Evolutionary conservation across 2,888 invertebrate genomes (phyloP).

Genomic region (Brachycybe producta): DNA sequence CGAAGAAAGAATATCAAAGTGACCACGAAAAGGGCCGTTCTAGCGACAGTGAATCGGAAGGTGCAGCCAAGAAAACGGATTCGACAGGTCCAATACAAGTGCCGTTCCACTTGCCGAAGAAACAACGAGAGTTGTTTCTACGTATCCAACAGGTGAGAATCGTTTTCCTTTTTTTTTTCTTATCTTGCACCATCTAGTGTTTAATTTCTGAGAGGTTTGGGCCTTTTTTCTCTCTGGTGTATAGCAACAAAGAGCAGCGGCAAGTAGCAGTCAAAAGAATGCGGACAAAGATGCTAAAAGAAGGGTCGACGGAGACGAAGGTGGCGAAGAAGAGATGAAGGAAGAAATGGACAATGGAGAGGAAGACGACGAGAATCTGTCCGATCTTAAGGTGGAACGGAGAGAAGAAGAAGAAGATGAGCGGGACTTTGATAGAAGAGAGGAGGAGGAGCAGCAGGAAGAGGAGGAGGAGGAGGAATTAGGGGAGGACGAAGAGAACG

Average conservation of each 20-base stretch:
- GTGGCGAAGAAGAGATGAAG: conserved; percentile 14
- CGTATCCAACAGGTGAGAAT: conserved; percentile 45
- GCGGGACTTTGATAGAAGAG: too few species aligned
- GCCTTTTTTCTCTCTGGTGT: background rate
- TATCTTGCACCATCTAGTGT: conserved; percentile 1
- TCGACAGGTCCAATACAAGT: conserved; percentile 24
- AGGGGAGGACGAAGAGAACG: conserved; percentile 17
- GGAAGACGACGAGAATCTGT: too few species aligned
- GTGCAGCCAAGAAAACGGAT: background rate
- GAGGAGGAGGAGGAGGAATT: conserved; percentile 37
- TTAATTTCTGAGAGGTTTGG: background rate
- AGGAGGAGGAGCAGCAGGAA: conserved; percentile 19
- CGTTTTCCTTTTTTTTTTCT: conserved; percentile 19
- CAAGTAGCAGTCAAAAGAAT: conserved; percentile 19
- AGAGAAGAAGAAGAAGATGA: too few species aligned
- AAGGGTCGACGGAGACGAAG: background rate
- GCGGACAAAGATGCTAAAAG: conserved; percentile 12
- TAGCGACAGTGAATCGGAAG: conserved; percentile 9
- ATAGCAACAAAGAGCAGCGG: conserved; percentile 19
- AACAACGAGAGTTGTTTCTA: conserved; percentile 50
- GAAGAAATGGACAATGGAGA: too few species aligned
- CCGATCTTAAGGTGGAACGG: too few species aligned
- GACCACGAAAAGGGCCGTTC: background rate
- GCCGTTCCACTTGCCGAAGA: conserved; percentile 47
- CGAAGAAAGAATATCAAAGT: background rate